These are phyloP conservation scores for Ruditapes philippinarum DNA, from an alignment of 1,140 invertebrate genomes.

Conservation along the genomic window DNA sequence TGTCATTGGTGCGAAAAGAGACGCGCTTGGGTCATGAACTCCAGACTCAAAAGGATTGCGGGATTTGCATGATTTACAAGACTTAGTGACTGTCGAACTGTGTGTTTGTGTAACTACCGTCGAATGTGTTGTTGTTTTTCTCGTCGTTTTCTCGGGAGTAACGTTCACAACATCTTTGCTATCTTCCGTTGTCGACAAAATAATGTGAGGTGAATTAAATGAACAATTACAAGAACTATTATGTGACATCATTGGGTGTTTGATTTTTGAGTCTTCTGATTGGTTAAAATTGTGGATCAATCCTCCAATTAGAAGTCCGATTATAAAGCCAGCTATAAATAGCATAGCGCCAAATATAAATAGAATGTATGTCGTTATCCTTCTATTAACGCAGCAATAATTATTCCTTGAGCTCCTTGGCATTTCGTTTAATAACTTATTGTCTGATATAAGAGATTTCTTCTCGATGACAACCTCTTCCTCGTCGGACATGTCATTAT, in stretches of 20 bases:
- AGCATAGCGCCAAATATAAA: background rate
- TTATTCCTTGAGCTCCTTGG: background rate
- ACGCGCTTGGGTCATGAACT: background rate
- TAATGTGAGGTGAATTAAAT: too few relatives aligned
- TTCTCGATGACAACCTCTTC: background rate
- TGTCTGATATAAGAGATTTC: background rate
- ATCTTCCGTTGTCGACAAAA: too few relatives aligned
- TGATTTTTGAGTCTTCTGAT: background rate
- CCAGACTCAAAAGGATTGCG: background rate
- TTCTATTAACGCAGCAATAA: background rate
- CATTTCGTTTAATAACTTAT: background rate
- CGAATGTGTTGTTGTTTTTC: too few relatives aligned
- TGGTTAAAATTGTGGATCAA: background rate
- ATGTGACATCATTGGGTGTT: too few relatives aligned
- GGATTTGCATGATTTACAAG: background rate
- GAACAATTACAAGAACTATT: too few relatives aligned
- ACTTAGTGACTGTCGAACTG: background rate
- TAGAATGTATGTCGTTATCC: background rate
- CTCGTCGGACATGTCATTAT: background rate
- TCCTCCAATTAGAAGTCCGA: background rate
- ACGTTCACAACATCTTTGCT: too few relatives aligned
- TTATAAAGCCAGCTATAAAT: background rate
- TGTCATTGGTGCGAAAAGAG: constrained; percentile 42
- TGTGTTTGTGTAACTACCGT: background rate
- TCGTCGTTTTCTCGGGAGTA: too few relatives aligned